Evolutionary conservation across 2,888 invertebrate genomes (phyloP), one percentile per base, ranked within the genome.

Genomic region (Drosophila histrio): DNA sequence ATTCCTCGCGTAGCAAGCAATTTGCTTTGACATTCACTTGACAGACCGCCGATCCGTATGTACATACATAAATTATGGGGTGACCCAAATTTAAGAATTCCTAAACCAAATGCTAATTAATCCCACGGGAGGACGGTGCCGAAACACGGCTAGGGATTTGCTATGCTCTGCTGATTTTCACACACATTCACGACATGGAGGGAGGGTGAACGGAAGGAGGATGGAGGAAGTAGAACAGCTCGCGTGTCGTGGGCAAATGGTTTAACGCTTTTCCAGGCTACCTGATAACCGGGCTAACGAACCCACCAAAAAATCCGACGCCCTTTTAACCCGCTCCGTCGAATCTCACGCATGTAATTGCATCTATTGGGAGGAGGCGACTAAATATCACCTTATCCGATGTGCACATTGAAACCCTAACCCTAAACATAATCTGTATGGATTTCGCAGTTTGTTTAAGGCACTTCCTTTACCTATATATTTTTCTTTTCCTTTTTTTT

Each of bases 21-120:
- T 67, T 76, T 74, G 70, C 73, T 79, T 87, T 87, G 88, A 89
- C 89, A 81, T 76, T 89, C 73, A 78, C 89, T 88, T 87, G 88
- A 79, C 84, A 77, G 74, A 59, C 38, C 53, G 57, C 54, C 39
- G 50, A 41, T 52, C 46, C 46, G 34, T 21, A 4, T 19, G 11
- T 11, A 52, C 39, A 41, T 52, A 47, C 64, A 67, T 70, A 73
- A 62, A 69, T 74, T 79, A 61, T 62, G 50, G 58, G 63, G 53
- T 62, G 66, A 71, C 75, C 64, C 49, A 65, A 66, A 72, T 57
- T 64, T 58, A 43, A 60, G 43, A 39, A 57, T 47, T 60, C 65
- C 65, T 43, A 77, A 80, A 65, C 78, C 77, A 72, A 87, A 88
- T 87, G 84, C 75, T 84, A 88, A 88, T 87, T 87, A 89, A 87